Percentiles rank a stretch among this genome's conserved stretches.
Conservation (phyloP, 2,888 invertebrate species). For the Phalera bucephala region DNA sequence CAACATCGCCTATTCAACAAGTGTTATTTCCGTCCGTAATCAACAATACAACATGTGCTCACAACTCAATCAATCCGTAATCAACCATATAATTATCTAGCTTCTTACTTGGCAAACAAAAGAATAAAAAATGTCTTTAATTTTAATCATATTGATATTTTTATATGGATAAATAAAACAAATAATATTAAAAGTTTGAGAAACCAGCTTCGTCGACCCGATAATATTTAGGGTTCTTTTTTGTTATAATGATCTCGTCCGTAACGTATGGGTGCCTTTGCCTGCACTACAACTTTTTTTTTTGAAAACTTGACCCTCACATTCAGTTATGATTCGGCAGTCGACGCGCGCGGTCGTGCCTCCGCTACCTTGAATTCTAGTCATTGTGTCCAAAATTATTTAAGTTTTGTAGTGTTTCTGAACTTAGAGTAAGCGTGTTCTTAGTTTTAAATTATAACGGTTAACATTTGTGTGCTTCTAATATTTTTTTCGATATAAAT, state of each 20-base stretch:
- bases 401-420: conserved; percentile 45
- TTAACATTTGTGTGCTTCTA: conserved; percentile 26
- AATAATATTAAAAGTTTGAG: conserved; percentile 57
- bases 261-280: conserved; percentile 78
- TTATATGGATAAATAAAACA: conserved; percentile 30
- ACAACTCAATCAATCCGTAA: no score
- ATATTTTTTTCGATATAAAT: conserved; percentile 22
- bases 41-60: no score
- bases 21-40: no score
- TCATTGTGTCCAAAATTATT: conserved; percentile 76
- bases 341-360: conserved; percentile 70
- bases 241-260: conserved; percentile 78
- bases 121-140: no score
- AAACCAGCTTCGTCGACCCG: conserved; percentile 49
- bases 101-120: no score
- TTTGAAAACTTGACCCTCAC: conserved; percentile 73
- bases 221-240: conserved; percentile 81
- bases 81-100: no score
- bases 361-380: conserved; percentile 70
- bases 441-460: conserved; percentile 38
- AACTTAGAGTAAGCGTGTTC: conserved; percentile 41
- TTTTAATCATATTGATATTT: no score
- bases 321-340: conserved; percentile 76
- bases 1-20: no score
- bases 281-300: conserved; percentile 63